Percentiles rank a stretch among this genome's conserved stretches.
Conservation (phyloP, 2,113 vertebrate genomes). For the Tetraodon nigroviridis region DNA sequence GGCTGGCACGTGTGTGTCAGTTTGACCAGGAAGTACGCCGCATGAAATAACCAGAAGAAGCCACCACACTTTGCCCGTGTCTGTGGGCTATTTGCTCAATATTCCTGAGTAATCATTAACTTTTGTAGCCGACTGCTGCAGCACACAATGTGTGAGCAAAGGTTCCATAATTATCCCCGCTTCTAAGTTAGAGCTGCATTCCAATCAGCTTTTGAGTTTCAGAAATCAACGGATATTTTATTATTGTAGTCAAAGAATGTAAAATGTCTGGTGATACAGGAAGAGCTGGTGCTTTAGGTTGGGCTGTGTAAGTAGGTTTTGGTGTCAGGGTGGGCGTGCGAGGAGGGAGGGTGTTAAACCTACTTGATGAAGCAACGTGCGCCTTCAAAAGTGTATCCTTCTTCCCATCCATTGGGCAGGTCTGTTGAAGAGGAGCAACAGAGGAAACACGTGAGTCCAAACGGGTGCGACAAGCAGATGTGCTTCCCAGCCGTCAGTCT, state of each 20-base stretch:
- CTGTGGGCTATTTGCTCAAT: slow-evolving; percentile 42
- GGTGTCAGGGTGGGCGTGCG: slow-evolving; percentile 6
- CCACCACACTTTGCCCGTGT: slow-evolving; percentile 37
- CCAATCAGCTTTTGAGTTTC: slow-evolving; percentile 11
- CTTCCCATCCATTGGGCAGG: slow-evolving; percentile 96
- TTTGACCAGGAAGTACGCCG: slow-evolving; percentile 12
- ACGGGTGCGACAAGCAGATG: background rate
- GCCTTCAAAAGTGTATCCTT: slow-evolving; percentile 96
- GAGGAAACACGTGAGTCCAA: slow-evolving; percentile 20
- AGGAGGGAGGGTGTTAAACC: slow-evolving; percentile 60
- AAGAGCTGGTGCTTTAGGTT: slow-evolving; percentile 8
- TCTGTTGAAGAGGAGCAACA: slow-evolving; percentile 72
- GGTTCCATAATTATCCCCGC: slow-evolving; percentile 35
- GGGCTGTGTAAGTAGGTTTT: background rate
- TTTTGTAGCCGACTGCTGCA: slow-evolving; percentile 26
- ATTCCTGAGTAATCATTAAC: slow-evolving; percentile 66
- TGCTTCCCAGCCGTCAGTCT: slow-evolving; percentile 8
- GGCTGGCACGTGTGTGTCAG: slow-evolving; percentile 23
- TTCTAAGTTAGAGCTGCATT: slow-evolving; percentile 4
- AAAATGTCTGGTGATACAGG: background rate
- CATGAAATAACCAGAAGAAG: slow-evolving; percentile 37
- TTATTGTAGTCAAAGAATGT: background rate
- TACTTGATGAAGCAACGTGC: slow-evolving; percentile 98
- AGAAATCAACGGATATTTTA: slow-evolving; percentile 4
- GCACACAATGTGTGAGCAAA: slow-evolving; percentile 45